These are phyloP conservation scores for Atherinosoma microstoma DNA, from an alignment of 2,797 vertebrate genomes.

Conservation along the genomic window DNA sequence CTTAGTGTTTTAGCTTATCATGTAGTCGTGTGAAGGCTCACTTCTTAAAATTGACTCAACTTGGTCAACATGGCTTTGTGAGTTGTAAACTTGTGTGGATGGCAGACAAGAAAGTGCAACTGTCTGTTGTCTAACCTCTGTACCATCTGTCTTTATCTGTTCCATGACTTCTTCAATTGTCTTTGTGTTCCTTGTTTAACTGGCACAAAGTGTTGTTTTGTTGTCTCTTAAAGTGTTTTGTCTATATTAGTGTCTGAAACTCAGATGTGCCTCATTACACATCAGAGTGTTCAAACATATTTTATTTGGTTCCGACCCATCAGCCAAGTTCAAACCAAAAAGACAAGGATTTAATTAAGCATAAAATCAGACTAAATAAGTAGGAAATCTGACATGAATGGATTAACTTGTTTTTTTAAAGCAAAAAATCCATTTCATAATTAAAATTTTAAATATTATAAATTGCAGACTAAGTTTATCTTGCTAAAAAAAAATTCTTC, in stretches of 20 bases:
- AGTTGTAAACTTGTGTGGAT: constrained; percentile 17
- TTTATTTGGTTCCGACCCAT: constrained; percentile 53
- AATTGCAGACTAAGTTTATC: background rate
- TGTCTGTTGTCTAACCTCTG: constrained; percentile 50
- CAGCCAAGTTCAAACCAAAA: constrained; percentile 40
- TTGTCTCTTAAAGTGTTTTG: constrained; percentile 53
- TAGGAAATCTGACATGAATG: constrained; percentile 12
- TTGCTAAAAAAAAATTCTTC: constrained; percentile 1
- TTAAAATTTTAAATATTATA: constrained; percentile 12
- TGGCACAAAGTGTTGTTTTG: constrained; percentile 46
- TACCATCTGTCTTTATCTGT: constrained; percentile 64
- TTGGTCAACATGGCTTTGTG: constrained; percentile 10
- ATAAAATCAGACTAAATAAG: background rate
- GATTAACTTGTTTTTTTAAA: background rate
- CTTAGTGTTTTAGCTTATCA: constrained; percentile 1
- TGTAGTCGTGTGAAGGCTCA: background rate
- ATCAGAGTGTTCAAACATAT: constrained; percentile 71
- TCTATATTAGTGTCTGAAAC: constrained; percentile 73
- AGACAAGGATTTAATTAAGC: background rate
- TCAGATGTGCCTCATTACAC: constrained; percentile 61
- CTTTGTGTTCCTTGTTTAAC: constrained; percentile 64
- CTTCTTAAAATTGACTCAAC: background rate
- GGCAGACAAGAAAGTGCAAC: constrained; percentile 13
- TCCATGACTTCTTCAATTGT: constrained; percentile 51
- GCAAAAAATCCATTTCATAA: constrained; percentile 2